phyloP scores from a whole-genome alignment of 2,888 invertebrate genomes.

The Thelaira solivaga region DNA sequence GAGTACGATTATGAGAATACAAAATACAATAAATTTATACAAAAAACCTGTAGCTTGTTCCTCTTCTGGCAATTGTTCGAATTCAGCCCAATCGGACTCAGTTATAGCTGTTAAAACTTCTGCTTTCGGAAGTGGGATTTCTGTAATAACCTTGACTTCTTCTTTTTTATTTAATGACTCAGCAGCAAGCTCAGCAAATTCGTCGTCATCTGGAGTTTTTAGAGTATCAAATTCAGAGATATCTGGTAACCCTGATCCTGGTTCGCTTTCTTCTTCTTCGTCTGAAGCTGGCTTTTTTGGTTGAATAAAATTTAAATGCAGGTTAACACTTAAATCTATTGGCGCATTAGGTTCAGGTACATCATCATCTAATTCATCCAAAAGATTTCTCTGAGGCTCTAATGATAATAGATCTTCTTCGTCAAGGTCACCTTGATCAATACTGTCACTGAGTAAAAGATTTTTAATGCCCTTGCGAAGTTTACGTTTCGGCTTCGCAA shows the following conservation, averaged over 20 bases:
- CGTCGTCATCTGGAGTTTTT: constrained; percentile 84
- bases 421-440: constrained; percentile 77
- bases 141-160: constrained; percentile 74
- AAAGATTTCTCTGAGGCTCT: constrained; percentile 80
- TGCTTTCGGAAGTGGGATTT: constrained; percentile 76
- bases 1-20: not conserved
- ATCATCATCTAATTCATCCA: constrained; percentile 86
- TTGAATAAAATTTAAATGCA: constrained; percentile 80
- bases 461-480: constrained; percentile 83
- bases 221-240: constrained; percentile 80
- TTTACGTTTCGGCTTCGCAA: constrained; percentile 77
- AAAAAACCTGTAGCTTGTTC: constrained; percentile 63
- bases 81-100: constrained; percentile 82
- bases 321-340: constrained; percentile 83
- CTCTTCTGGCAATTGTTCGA: constrained; percentile 79
- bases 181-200: constrained; percentile 87
- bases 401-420: constrained; percentile 67
- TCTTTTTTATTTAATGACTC: constrained; percentile 83
- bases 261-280: constrained; percentile 64
- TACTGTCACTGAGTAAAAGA: constrained; percentile 82
- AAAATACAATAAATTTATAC: not conserved
- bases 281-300: constrained; percentile 72
- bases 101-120: constrained; percentile 77
- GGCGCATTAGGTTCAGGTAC: constrained; percentile 80
- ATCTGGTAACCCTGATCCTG: constrained; percentile 68